phyloP scores from a whole-genome alignment of 1,140 invertebrate species.

The Bilobella aurantiaca region DNA sequence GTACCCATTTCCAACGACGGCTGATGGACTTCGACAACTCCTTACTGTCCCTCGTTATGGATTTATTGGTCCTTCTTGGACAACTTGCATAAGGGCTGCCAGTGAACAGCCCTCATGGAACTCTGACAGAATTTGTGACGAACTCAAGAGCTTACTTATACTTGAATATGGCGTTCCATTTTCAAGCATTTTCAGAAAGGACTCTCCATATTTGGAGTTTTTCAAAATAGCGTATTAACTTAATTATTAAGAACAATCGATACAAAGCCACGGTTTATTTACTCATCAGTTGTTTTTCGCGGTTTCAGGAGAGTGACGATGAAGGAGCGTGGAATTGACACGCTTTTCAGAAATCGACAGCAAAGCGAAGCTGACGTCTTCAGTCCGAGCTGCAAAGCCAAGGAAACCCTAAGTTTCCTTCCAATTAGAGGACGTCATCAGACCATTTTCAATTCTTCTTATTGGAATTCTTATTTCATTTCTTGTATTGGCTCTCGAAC shows the following conservation, averaged over 20 bases:
- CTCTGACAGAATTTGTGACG: neutral
- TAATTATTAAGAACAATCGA: neutral
- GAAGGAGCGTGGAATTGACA: neutral
- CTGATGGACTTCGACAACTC: neutral
- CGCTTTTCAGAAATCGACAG: neutral
- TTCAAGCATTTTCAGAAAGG: neutral
- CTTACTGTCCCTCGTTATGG: neutral
- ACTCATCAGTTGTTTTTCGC: neutral
- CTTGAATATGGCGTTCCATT: neutral
- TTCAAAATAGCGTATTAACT: neutral
- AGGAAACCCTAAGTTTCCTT: neutral
- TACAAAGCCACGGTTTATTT: neutral
- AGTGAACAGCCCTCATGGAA: neutral
- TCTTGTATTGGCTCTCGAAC: neutral
- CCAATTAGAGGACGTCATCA: neutral
- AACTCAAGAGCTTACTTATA: neutral
- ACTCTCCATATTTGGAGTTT: neutral
- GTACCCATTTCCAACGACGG: neutral
- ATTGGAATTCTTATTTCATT: neutral
- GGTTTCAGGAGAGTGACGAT: neutral
- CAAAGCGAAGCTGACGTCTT: neutral
- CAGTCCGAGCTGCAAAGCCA: neutral
- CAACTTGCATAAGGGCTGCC: neutral
- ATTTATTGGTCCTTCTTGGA: neutral
- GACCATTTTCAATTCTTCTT: neutral